Evolutionary conservation across 2,888 invertebrate species (phyloP), one percentile per base, ranked within the genome.

Genomic region (Physocephala rufipes): DNA sequence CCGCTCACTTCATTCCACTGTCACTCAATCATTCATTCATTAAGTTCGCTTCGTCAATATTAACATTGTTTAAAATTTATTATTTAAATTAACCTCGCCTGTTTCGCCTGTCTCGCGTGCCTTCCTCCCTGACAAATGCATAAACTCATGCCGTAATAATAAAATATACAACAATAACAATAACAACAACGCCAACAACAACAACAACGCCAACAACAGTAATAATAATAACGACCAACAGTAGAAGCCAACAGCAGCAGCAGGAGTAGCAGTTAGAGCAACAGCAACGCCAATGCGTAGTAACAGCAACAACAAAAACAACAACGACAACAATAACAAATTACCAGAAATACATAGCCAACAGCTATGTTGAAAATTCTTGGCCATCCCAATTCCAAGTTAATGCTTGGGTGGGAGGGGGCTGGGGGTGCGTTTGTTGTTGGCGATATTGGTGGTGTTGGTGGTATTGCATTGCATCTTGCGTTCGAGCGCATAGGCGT

Each of bases 51-150:
- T 45, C 55, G 55, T 66, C 66, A 66, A 66, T 53, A 66, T 66
- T 66, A 66, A 36, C 66, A 36, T 66, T 66, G 66, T 66, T 66
- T 67, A 58, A 59, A 36, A 67, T 67, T 67, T 67, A 67, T 58
- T 67, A 67, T 67, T 67, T 58, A 67, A 67, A 67, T 67, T 58
- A 67, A 59, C 67, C 67, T 67, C 59, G 67, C 45, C 67, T 45
- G n/a, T n/a, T n/a, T 28, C 43, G 59, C 67, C n/a, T 16, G 43
- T 45, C 36, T 36, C 9, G 36, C 36, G n/a, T 9, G 36, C 36
- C 36, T 36, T 9, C 9, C 36, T 36, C 36, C 9, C 9, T 36
- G 30, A n/a, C 30, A 49, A 21, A 49, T 49, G 64, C 28, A 64
- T 64, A 24, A 45, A 59, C 30, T 30, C 59, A 24, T n/a, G 24